Evolutionary conservation across 2,113 vertebrate genomes (phyloP), one percentile per base, ranked within the genome.

Genomic region (Choloepus hoffmanni): DNA sequence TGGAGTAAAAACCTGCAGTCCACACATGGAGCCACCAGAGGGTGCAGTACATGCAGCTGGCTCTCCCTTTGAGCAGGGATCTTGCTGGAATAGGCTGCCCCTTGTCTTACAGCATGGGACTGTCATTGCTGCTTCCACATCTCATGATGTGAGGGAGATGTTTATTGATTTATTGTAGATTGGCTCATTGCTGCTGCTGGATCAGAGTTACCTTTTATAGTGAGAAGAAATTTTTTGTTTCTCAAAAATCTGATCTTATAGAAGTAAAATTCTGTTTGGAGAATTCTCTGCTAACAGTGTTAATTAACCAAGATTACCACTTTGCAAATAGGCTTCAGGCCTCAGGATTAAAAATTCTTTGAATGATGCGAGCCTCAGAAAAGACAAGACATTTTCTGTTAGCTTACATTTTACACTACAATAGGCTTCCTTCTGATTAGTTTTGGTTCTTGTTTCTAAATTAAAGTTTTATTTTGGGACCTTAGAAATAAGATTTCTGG

Each of bases 281-380:
- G 40, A 76, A 65, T 60, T 7, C 33, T 85, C 43, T 93, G 73
- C 81, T 93, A 48, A 81, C 81, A 74, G 79, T 67, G 36, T 67
- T 94, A 96, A 85, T 96, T 78, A 91, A 58, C 60, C 33, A 62
- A 0, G 60, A 33, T 53, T 62, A 68, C 72, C 93, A 74, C 33
- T 90, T 90, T 62, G 63, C 68, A 96, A 84, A 60, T 23, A 90
- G 40, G 3, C 87, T 55, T 83, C 63, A 89, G 28, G 28, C 58
- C 13, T 24, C 87, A 68, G n/a, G 45, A 48, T 92, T 96, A 74
- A 82, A 43, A 36, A 78, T 72, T 95, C 18, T 74, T 62, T 85
- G 60, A 65, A 18, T 87, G 72, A 65, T 78, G 45, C 40, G 78
- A 5, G 26, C n/a, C n/a, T 70, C 30, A 77, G 70, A 79, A 83